Base-by-base conservation (phyloP, 2,113 vertebrate species). In the Tetrax tetrax region DNA sequence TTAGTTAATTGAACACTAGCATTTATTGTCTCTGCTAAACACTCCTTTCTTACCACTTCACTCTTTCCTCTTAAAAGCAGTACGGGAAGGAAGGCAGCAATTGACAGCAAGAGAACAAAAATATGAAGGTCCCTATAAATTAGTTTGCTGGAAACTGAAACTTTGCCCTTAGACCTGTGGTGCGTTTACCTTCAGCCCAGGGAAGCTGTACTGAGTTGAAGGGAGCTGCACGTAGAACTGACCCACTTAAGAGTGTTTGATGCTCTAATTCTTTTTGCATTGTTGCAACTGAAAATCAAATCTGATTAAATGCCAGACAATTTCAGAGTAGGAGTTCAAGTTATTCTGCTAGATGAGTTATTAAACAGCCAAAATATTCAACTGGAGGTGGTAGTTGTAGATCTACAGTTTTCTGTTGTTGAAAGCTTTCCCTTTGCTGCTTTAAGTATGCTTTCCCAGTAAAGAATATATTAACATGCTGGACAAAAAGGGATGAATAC, bases 161-260 rank as follows among this genome's bases (percentile, higher is more conserved):
- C 20, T 4, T 84, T 45, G 19, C 24, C 48, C 31, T 86, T 13
- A 72, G 29, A 53, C 25, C 23, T 60, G 22, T 38, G 57, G 65
- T 35, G 22, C 20, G 2, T 43, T 35, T 33, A 56, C 35, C 70
- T 14, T 1, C 7, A 76, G 38, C 17, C 35, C 31, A 63, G 2
- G 8, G 37, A 65, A 85, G 65, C 33, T 54, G n/a, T 29, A 47
- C 68, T 22, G 21, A 27, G 16, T 11, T 48, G 54, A 72, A 76
- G 24, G 22, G 78, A 81, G 45, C 2, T 63, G 16, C 17, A 28
- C 8, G 53, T 89, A 28, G 63, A 81, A 66, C 60, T 56, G 65
- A 28, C 25, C 22, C 0, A 0, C 20, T 41, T 43, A 27, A 5
- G 37, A 66, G 25, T 4, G 7, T 12, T 51, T 27, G 33, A 21